Evolutionary conservation across 2,797 vertebrate genomes (phyloP), one percentile per base, ranked within the genome.

Genomic region (Galago senegalensis): DNA sequence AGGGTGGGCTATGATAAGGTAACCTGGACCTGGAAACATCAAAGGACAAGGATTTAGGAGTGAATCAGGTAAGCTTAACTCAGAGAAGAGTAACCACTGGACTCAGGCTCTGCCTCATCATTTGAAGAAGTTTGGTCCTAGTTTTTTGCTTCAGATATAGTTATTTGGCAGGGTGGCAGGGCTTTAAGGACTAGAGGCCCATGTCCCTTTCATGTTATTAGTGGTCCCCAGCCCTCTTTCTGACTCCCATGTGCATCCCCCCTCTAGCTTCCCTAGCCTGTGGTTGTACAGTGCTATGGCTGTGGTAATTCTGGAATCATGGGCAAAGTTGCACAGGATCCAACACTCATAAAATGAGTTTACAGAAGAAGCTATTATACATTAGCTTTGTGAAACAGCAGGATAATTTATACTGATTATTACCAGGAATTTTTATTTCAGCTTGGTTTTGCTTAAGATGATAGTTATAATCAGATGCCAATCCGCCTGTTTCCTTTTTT

Each of bases 401-500:
- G 83, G 80, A 29, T 81, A 27, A 46, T 89, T 80, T 84, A 21
- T 72, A 40, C 53, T 90, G 31, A 34, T 63, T 58, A 60, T 53
- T 94, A 87, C 20, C 23, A 56, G 46, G n/a, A 61, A 84, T 56
- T 88, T 88, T 65, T 81, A 61, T 46, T 88, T 88, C 60, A 82
- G 0, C 46, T 73, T 70, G 31, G 65, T 94, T 92, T 87, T 95
- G 49, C 85, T 13, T 63, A 18, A 84, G 53, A 70, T 23, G 8
- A 2, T 61, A 43, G 27, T 72, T 21, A 16, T 70, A 61, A 69
- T 76, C 73, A 70, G 60, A 21, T 79, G 4, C 21, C 87, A 34
- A 92, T 88, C 67, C 67, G 21, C 72, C 92, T 81, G 40, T 97
- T 94, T 97, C 86, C 37, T 92, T 92, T 76, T 76, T 98, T 93